These are phyloP conservation scores for Holocentrus rufus DNA, from an alignment of 2,797 vertebrate genomes.

Conservation along the genomic window DNA sequence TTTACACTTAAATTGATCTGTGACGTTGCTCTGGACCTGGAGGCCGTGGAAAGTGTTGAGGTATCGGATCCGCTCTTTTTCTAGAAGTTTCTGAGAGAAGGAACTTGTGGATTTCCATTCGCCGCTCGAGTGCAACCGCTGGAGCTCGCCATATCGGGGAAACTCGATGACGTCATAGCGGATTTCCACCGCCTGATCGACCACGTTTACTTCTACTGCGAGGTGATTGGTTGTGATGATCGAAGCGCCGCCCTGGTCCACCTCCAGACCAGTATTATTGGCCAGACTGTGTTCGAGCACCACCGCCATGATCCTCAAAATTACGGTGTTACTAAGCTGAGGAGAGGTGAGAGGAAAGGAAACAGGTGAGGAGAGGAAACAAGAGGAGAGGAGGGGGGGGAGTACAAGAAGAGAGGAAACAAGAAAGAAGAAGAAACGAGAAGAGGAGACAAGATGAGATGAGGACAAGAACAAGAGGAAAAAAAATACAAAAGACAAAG, in stretches of 20 bases:
- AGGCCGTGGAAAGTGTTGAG: conserved; percentile 80
- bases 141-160: conserved; percentile 86
- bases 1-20: conserved; percentile 87
- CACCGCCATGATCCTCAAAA: conserved; percentile 85
- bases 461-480: too few species aligned
- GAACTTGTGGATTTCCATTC: conserved; percentile 84
- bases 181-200: conserved; percentile 79
- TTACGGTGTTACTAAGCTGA: conserved; percentile 87
- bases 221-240: conserved; percentile 83
- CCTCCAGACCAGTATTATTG: conserved; percentile 84
- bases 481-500: too few species aligned
- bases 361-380: not conserved
- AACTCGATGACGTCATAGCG: conserved; percentile 80
- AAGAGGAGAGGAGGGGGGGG: not conserved
- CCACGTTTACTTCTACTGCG: conserved; percentile 83
- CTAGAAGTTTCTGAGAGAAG: conserved; percentile 86
- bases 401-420: not conserved
- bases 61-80: conserved; percentile 82
- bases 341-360: conserved; percentile 5
- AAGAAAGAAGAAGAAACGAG: too few species aligned
- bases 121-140: conserved; percentile 78
- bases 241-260: conserved; percentile 81
- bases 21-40: conserved; percentile 79
- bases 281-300: conserved; percentile 83
- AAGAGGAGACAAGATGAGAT: too few species aligned